Conservation (phyloP, 2,113 vertebrate genomes). For the Malurus cyaneus region DNA sequence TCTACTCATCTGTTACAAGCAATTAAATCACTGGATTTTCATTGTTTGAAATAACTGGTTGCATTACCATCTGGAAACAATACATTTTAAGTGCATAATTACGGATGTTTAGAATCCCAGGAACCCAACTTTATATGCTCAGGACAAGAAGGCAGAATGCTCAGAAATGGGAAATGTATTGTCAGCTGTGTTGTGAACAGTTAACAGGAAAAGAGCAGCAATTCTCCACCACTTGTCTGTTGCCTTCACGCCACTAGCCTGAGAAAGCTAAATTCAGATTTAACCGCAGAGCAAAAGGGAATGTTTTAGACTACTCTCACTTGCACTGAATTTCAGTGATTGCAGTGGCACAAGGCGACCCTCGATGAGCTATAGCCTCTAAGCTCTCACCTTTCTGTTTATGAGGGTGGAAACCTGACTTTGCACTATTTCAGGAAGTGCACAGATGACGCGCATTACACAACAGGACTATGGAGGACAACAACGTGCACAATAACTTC, state of each 20-base stretch:
- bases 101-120: slow-evolving; percentile 9
- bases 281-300: background rate
- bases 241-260: background rate
- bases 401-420: background rate
- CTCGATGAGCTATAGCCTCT: background rate
- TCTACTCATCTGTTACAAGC: slow-evolving; percentile 22
- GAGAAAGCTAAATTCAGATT: background rate
- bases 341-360: background rate
- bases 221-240: background rate
- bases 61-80: slow-evolving; percentile 68
- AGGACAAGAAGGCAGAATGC: background rate
- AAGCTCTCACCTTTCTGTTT: background rate
- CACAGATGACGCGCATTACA: background rate
- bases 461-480: rapidly evolving
- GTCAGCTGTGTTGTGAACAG: background rate
- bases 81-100: slow-evolving; percentile 59
- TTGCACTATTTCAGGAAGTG: background rate
- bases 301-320: background rate
- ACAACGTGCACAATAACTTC: background rate
- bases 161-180: background rate
- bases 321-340: background rate
- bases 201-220: background rate
- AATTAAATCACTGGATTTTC: slow-evolving; percentile 52
- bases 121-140: background rate
- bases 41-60: slow-evolving; percentile 65